Percentiles rank a stretch among this genome's conserved stretches.
Evolutionary conservation across 2,797 vertebrate genomes (phyloP).

Genomic region (Cygnus olor): DNA sequence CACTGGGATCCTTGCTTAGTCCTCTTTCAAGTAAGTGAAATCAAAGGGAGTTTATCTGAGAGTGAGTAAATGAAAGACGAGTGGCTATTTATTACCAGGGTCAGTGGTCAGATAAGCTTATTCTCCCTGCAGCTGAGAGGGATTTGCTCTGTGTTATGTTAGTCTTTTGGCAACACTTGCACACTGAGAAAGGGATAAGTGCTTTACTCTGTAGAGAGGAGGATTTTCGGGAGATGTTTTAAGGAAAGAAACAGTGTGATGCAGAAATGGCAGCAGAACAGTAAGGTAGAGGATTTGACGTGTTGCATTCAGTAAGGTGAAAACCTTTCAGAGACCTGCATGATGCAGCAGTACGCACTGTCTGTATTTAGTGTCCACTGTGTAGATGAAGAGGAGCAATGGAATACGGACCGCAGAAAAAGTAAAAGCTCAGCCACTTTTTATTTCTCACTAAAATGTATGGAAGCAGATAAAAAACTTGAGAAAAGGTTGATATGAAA

Average conservation of each 20-base stretch:
- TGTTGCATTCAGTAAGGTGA: not conserved
- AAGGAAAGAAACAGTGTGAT: not conserved
- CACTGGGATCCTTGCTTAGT: not conserved
- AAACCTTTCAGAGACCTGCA: fast-evolving
- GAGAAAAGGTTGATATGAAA: not conserved
- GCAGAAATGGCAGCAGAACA: not conserved
- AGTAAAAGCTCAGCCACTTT: not conserved
- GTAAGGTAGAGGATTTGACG: not conserved
- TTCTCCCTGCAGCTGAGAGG: constrained; percentile 51
- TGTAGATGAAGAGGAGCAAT: not conserved
- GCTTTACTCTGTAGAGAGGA: not conserved
- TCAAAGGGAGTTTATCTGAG: not conserved
- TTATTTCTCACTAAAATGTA: not conserved
- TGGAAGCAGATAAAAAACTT: not conserved
- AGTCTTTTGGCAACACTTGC: constrained; percentile 33
- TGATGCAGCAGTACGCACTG: not conserved
- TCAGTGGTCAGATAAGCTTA: constrained; percentile 54
- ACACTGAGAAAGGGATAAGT: constrained; percentile 4
- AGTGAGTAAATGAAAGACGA: not conserved
- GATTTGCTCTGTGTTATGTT: constrained; percentile 51
- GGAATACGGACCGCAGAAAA: not conserved
- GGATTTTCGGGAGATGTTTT: constrained; percentile 20
- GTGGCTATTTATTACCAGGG: constrained; percentile 40
- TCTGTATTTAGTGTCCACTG: not conserved
- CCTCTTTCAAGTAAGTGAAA: not conserved